Percentiles rank a stretch among this genome's conserved stretches.
Evolutionary conservation across 2,113 vertebrate species (phyloP).

Genomic region (Calonectris borealis): DNA sequence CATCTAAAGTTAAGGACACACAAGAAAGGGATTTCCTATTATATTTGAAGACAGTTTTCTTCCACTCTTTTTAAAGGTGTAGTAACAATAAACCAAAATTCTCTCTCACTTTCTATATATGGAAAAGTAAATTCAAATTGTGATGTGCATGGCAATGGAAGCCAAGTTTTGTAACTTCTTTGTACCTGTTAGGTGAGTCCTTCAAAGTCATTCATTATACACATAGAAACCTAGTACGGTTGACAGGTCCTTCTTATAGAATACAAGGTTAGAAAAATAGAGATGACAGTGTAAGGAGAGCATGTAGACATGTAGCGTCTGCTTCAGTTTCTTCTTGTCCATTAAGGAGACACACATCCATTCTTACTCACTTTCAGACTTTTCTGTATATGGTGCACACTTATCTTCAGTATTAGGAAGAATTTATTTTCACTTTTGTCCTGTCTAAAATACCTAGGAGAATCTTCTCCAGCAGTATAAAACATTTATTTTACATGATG

Average conservation of each 20-base stretch:
- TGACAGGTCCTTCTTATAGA: background rate
- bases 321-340: background rate
- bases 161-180: background rate
- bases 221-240: background rate
- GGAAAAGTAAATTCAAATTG: background rate
- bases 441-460: background rate
- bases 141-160: background rate
- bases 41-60: background rate
- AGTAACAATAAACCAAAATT: background rate
- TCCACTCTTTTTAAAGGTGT: background rate
- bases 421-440: background rate
- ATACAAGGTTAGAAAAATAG: background rate
- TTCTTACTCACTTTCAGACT: background rate
- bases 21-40: background rate
- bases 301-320: background rate
- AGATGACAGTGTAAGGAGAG: background rate
- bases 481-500: background rate
- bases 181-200: background rate
- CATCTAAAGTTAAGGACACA: background rate
- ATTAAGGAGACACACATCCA: background rate
- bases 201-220: background rate
- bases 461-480: background rate
- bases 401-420: background rate
- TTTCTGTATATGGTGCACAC: background rate
- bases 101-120: background rate